Evolutionary conservation across 1,140 invertebrate genomes (phyloP).

Genomic region (Zaprionus camerounensis): DNA sequence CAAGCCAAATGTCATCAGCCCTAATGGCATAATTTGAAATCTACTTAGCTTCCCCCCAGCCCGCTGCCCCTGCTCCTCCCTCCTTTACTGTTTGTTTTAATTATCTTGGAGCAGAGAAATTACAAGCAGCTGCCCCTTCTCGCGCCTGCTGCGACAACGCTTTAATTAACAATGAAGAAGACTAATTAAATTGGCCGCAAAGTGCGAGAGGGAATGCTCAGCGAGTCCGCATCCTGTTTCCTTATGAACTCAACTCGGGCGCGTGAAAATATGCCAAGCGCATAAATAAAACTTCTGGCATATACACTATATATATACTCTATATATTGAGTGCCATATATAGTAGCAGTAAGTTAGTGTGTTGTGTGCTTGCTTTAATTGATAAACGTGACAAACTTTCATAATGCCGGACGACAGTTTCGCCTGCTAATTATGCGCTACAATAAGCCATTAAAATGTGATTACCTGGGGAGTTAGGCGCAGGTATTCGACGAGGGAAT

Average conservation of each 20-base stretch:
- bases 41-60: constrained; percentile 60
- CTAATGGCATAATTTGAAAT: constrained; percentile 83
- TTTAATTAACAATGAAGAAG: constrained; percentile 69
- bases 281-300: constrained; percentile 1
- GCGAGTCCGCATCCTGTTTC: constrained; percentile 10
- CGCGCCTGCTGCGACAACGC: constrained; percentile 38
- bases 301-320: background rate
- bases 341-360: background rate
- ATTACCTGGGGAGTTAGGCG: constrained; percentile 42
- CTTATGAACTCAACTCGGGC: constrained; percentile 10
- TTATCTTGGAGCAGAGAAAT: constrained; percentile 70
- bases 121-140: constrained; percentile 40
- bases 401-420: constrained; percentile 63
- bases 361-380: constrained; percentile 30
- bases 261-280: background rate
- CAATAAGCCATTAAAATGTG: constrained; percentile 56
- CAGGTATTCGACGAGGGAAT: background rate
- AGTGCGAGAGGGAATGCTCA: background rate
- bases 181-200: constrained; percentile 68
- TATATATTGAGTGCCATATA: background rate
- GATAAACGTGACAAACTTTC: constrained; percentile 78
- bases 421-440: constrained; percentile 60
- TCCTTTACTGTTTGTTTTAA: constrained; percentile 62
- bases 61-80: constrained; percentile 8
- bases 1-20: constrained; percentile 73